Base-by-base conservation (phyloP, 2,888 invertebrate species). In the Mermis nigrescens region DNA sequence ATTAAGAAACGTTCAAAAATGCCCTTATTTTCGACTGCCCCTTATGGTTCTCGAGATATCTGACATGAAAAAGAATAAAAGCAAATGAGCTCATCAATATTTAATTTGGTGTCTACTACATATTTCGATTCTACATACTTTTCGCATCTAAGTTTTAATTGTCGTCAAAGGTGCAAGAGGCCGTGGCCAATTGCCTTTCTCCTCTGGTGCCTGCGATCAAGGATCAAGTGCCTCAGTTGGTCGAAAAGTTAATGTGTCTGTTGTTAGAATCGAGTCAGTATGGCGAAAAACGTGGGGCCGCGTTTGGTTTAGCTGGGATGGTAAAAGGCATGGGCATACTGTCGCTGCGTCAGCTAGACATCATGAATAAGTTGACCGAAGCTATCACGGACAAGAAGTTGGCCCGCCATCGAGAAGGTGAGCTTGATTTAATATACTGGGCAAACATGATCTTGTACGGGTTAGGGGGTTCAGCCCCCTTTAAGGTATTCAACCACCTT, bases 311-410 rank as follows among this genome's bases (percentile, higher is more conserved):
- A 60, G 95, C 95, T 0, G 95, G 95, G 1, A 69, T 81, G 46
- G 88, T 98, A 58, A 94, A 95, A 75, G 98, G 98, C 1, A 82
- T 95, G 73, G 95, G 95, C 27, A 94, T 98, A 65, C 77, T 94
- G 38, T 86, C 90, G 0, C 77, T 95, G 58, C 95, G 92, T 72
- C 91, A 95, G 69, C 79, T 90, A 53, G 90, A 94, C 67, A 90
- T 95, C 48, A 94, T 95, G 88, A 84, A 84, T 1, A 86, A 86
- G 63, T 77, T 94, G 55, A 90, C 88, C 0, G 84, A 83, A 57
- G 90, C 91, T 58, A 88, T 95, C 66, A 90, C 91, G 71, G 90
- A 95, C 73, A 95, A 95, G 76, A 94, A 94, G 74, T 90, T 90
- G 72, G 88, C 86, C 69, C 84, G 86, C 66, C 86, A 86, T 65